A percentile compares a stretch with the other conserved stretches of the same genome.
These are phyloP conservation scores for Hydrophis major DNA, from an alignment of 2,797 vertebrate genomes.

Conservation along the genomic window DNA sequence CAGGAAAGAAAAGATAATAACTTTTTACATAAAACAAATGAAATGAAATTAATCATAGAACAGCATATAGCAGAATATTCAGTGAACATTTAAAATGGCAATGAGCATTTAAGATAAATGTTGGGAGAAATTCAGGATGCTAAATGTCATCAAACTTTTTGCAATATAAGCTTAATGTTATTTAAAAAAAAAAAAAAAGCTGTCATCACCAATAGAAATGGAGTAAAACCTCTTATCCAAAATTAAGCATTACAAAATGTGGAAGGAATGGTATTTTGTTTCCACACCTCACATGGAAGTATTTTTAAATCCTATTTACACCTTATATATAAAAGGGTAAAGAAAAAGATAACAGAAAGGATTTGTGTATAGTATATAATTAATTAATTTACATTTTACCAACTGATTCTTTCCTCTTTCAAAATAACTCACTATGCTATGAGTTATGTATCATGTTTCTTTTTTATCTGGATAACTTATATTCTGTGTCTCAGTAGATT, in stretches of 20 bases:
- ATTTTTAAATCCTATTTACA: background rate
- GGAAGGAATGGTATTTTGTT: background rate
- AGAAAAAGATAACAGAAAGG: background rate
- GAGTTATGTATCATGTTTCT: background rate
- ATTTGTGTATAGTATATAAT: background rate
- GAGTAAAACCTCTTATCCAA: background rate
- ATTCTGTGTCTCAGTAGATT: background rate
- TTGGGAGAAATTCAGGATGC: background rate
- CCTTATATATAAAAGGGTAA: background rate
- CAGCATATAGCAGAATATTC: background rate
- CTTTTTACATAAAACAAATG: background rate
- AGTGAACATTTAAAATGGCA: background rate
- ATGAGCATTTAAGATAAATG: background rate
- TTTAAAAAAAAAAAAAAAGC: background rate
- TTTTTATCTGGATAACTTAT: background rate
- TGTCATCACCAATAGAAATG: background rate
- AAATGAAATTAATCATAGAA: background rate
- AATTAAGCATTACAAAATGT: background rate
- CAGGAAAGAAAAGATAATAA: background rate
- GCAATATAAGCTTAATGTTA: background rate
- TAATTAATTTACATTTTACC: background rate
- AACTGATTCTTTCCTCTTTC: background rate
- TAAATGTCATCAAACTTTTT: background rate
- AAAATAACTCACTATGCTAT: background rate
- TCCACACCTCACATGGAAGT: background rate